Conservation (phyloP, 2,113 vertebrate genomes). For the Gavialis gangeticus region DNA sequence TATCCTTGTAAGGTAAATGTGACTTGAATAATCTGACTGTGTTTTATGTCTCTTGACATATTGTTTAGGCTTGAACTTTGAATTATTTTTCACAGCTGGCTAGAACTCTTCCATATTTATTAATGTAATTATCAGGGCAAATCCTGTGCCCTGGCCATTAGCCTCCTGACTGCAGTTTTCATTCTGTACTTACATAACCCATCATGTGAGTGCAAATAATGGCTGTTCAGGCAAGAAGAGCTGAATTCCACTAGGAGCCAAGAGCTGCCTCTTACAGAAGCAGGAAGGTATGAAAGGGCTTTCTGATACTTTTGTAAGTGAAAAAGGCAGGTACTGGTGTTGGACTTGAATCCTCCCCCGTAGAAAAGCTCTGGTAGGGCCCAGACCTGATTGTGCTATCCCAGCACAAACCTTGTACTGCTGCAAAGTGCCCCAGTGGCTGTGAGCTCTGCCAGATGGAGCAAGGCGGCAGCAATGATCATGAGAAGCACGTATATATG, state of each 20-base stretch:
- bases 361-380: background rate
- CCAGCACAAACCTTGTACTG: background rate
- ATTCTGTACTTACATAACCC: background rate
- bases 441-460: background rate
- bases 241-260: background rate
- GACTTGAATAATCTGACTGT: background rate
- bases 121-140: background rate
- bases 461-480: too few relatives aligned
- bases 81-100: background rate
- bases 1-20: background rate
- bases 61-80: background rate
- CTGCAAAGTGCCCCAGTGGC: background rate
- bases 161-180: background rate
- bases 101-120: background rate
- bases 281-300: background rate
- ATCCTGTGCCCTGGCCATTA: background rate
- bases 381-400: background rate
- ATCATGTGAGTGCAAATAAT: background rate
- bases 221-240: background rate
- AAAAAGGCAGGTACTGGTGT: background rate
- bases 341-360: background rate
- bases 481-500: too few relatives aligned
- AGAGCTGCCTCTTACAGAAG: background rate
- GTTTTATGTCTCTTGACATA: background rate
- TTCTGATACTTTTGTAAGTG: background rate